phyloP scores from a whole-genome alignment of 2,113 vertebrate genomes.

The Aplodontia rufa region DNA sequence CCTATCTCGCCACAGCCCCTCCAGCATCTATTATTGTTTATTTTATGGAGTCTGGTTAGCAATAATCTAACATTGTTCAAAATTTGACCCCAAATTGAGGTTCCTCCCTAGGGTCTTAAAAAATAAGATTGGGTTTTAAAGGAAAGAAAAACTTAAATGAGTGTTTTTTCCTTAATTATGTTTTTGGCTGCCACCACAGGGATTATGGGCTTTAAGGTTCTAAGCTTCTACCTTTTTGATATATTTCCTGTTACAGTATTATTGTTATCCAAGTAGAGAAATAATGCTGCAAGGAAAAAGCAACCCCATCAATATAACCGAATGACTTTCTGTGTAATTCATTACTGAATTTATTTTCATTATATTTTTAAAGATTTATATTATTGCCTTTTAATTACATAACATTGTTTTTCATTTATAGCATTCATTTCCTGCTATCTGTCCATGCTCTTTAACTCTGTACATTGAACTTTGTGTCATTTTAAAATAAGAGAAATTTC shows the following conservation, averaged over 20 bases:
- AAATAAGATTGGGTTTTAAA: slow-evolving; percentile 69
- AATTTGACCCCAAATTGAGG: slow-evolving; percentile 50
- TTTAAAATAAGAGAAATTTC: slow-evolving; percentile 34
- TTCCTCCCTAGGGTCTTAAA: slow-evolving; percentile 51
- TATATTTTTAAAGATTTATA: neutral
- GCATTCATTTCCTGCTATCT: neutral
- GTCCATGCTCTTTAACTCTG: slow-evolving; percentile 2
- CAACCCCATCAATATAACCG: neutral
- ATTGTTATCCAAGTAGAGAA: slow-evolving; percentile 27
- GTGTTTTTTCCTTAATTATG: slow-evolving; percentile 65
- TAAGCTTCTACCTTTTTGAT: slow-evolving; percentile 53
- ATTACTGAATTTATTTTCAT: slow-evolving; percentile 26
- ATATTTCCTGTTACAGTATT: slow-evolving; percentile 54
- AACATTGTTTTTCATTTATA: slow-evolving; percentile 40
- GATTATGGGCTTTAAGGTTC: slow-evolving; percentile 65
- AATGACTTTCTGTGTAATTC: slow-evolving; percentile 37
- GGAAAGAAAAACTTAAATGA: slow-evolving; percentile 69
- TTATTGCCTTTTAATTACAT: slow-evolving; percentile 31
- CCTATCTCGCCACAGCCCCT: too few relatives aligned
- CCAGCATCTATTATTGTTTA: too few relatives aligned
- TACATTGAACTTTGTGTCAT: slow-evolving; percentile 51
- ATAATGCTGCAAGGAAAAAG: neutral
- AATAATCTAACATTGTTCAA: slow-evolving; percentile 57
- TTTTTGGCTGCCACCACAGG: slow-evolving; percentile 11
- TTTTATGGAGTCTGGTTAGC: slow-evolving; percentile 43